phyloP scores from a whole-genome alignment of 2,888 invertebrate genomes.

The Drosophila putrida region DNA sequence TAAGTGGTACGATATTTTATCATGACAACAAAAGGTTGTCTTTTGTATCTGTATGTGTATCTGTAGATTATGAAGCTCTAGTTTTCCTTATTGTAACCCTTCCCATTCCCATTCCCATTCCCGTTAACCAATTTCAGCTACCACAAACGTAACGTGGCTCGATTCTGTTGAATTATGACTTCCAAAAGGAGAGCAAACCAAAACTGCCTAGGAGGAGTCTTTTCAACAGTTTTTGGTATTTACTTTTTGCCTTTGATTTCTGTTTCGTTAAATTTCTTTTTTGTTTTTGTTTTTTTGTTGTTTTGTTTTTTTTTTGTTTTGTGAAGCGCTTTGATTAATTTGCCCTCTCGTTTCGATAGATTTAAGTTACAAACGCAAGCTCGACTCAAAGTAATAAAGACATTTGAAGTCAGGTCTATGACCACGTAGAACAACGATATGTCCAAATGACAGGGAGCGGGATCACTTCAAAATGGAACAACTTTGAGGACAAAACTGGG shows the following conservation, averaged over 20 bases:
- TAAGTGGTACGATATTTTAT: constrained; percentile 61
- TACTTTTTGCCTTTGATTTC: constrained; percentile 15
- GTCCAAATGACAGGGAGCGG: constrained; percentile 31
- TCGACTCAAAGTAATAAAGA: constrained; percentile 33
- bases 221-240: constrained; percentile 28
- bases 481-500: constrained; percentile 52
- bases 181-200: constrained; percentile 13
- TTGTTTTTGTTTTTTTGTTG: constrained; percentile 20
- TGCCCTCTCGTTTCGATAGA: constrained; percentile 56
- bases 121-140: constrained; percentile 24
- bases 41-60: too few relatives aligned
- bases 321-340: constrained; percentile 69
- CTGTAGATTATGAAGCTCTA: constrained; percentile 16
- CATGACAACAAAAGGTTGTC: constrained; percentile 48
- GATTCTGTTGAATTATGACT: constrained; percentile 41
- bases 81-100: constrained; percentile 15
- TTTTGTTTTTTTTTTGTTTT: constrained; percentile 31
- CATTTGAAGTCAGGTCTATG: constrained; percentile 42
- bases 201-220: constrained; percentile 25
- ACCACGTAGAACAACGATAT: constrained; percentile 50
- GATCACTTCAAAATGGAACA: constrained; percentile 2
- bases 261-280: constrained; percentile 18
- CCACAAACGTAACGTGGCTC: constrained; percentile 21
- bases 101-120: neutral
- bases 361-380: constrained; percentile 66